Evolutionary conservation across 2,113 vertebrate genomes (phyloP).

Genomic region (Aspiorhynchus laticeps): DNA sequence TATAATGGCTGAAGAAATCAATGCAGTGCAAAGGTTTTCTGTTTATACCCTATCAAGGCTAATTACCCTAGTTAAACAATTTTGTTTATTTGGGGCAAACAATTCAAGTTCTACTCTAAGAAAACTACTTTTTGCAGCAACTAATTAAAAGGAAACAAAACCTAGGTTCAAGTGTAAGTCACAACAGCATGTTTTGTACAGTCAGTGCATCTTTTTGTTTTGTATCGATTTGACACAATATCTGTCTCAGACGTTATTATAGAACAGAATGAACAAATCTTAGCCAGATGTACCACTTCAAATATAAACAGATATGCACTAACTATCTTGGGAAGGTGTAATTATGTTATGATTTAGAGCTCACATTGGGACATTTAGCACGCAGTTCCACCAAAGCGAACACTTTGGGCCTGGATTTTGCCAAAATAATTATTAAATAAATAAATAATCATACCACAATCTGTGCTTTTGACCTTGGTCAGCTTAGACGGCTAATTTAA

Average conservation of each 20-base stretch:
- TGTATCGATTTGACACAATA: neutral
- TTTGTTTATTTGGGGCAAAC: neutral
- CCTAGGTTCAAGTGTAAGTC: neutral
- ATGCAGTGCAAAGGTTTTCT: conserved; percentile 19
- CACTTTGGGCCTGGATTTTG: neutral
- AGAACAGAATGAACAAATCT: neutral
- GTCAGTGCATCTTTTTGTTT: conserved; percentile 7
- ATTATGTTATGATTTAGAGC: neutral
- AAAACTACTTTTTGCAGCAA: neutral
- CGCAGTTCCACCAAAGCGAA: neutral
- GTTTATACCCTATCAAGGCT: neutral
- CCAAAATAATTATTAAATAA: neutral
- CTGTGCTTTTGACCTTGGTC: neutral
- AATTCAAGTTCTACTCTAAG: neutral
- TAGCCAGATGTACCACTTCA: neutral
- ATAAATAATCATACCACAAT: neutral
- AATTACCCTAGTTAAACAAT: conserved; percentile 2
- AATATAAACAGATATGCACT: neutral
- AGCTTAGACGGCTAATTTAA: neutral
- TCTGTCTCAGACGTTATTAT: neutral
- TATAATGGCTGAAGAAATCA: conserved; percentile 3
- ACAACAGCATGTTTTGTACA: neutral
- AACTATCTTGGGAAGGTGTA: neutral
- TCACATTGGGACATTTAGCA: neutral
- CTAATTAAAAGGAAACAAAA: neutral